Conservation (phyloP, 2,797 vertebrate genomes). For the Alca torda region DNA sequence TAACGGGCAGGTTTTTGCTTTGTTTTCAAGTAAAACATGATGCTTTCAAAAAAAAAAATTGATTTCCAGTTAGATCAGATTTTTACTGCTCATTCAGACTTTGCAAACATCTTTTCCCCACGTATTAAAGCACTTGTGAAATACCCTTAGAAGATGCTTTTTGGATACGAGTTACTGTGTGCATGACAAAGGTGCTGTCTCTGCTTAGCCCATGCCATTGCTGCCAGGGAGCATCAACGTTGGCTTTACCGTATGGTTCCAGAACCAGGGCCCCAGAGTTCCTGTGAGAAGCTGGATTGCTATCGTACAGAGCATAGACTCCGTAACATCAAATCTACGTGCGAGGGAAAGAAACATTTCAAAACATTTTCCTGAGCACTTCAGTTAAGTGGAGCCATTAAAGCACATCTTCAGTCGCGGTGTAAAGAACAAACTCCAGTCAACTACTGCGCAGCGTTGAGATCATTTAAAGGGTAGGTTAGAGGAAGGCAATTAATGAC, state of each 20-base stretch:
- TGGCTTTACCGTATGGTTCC: slow-evolving; percentile 78
- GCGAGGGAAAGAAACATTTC: slow-evolving; percentile 72
- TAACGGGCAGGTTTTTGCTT: neutral
- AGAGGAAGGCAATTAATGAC: neutral
- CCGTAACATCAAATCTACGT: slow-evolving; percentile 80
- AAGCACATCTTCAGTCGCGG: neutral
- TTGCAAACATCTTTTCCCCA: neutral
- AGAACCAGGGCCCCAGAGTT: slow-evolving; percentile 74
- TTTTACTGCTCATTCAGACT: slow-evolving; percentile 49
- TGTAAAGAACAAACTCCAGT: neutral
- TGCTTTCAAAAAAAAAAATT: neutral
- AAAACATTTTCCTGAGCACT: slow-evolving; percentile 50
- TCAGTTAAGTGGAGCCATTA: neutral
- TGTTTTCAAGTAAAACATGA: neutral
- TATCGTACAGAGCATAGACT: slow-evolving; percentile 77
- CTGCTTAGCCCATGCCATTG: slow-evolving; percentile 38
- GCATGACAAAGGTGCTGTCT: slow-evolving; percentile 76
- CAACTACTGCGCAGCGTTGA: neutral
- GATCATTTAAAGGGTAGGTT: neutral
- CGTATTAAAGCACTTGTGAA: neutral
- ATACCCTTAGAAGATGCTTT: neutral
- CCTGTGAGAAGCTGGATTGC: slow-evolving; percentile 75
- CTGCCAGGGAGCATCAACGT: slow-evolving; percentile 27
- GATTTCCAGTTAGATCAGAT: neutral
- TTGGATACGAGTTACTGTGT: slow-evolving; percentile 38